Conservation (phyloP, 2,797 vertebrate genomes). For the Octomys mimax region DNA sequence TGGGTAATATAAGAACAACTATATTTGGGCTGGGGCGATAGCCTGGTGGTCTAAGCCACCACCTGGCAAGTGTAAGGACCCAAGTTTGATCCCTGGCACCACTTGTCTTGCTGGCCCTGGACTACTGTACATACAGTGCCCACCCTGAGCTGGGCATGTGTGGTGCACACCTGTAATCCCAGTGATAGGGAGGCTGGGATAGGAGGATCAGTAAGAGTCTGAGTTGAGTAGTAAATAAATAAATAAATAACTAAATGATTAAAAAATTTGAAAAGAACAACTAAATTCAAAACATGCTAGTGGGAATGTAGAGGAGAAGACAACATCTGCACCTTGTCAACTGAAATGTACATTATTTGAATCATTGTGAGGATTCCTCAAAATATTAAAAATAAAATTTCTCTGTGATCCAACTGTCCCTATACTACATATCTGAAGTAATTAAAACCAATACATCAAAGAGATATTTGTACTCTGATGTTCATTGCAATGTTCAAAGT, state of each 20-base stretch:
- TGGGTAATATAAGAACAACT: not conserved
- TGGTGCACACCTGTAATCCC: too few relatives aligned
- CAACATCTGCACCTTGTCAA: not conserved
- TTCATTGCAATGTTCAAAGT: not conserved
- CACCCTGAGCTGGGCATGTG: too few relatives aligned
- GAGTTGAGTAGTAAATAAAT: too few relatives aligned
- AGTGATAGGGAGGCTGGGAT: too few relatives aligned
- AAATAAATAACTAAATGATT: too few relatives aligned
- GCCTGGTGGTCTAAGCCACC: too few relatives aligned
- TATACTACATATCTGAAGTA: not conserved
- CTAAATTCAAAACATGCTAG: not conserved
- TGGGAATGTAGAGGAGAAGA: not conserved
- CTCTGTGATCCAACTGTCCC: not conserved
- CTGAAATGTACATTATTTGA: not conserved
- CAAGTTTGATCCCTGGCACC: too few relatives aligned
- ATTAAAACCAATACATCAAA: not conserved
- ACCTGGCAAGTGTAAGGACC: too few relatives aligned
- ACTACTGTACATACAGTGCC: too few relatives aligned
- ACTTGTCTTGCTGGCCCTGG: too few relatives aligned
- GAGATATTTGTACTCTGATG: not conserved
- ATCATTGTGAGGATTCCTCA: not conserved
- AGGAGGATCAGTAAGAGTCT: too few relatives aligned
- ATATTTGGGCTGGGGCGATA: not conserved
- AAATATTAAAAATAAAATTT: not conserved
- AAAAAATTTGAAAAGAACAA: not conserved